These are phyloP conservation scores for Miichthys miiuy DNA, from an alignment of 2,797 vertebrate genomes.

Conservation along the genomic window DNA sequence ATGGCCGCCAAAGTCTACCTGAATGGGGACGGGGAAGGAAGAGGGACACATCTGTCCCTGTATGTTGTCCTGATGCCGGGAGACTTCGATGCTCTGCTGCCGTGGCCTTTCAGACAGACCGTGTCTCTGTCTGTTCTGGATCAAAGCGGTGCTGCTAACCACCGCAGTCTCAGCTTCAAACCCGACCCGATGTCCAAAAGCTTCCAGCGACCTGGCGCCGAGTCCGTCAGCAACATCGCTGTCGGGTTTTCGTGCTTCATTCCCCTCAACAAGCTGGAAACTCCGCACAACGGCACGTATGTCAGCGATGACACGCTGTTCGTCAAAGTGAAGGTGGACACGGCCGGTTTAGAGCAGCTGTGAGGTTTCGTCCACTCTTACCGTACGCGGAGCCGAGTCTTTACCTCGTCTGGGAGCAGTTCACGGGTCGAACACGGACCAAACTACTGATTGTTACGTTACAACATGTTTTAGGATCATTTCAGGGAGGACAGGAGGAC, in stretches of 20 bases:
- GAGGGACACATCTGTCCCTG: constrained; percentile 90
- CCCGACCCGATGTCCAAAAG: constrained; percentile 89
- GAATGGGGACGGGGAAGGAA: constrained; percentile 90
- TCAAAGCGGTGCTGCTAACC: constrained; percentile 89
- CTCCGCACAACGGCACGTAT: constrained; percentile 81
- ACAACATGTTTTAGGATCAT: no score
- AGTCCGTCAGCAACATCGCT: constrained; percentile 88
- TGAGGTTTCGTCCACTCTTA: constrained; percentile 61
- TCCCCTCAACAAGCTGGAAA: constrained; percentile 83
- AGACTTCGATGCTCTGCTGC: constrained; percentile 91
- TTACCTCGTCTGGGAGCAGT: no score
- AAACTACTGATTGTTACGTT: no score
- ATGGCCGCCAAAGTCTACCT: constrained; percentile 89
- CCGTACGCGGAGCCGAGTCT: no score
- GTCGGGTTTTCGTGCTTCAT: constrained; percentile 90
- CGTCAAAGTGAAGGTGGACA: constrained; percentile 92
- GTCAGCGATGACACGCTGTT: constrained; percentile 92
- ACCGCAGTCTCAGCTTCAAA: constrained; percentile 87
- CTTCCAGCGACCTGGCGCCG: constrained; percentile 85
- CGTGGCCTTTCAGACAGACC: constrained; percentile 93
- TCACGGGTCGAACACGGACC: no score
- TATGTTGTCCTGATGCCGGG: constrained; percentile 93
- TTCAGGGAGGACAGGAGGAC: no score
- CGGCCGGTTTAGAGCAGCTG: constrained; percentile 88
- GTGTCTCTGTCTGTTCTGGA: constrained; percentile 91